These are phyloP conservation scores for Probosciger aterrimus DNA, from an alignment of 2,113 vertebrate genomes.

Conservation along the genomic window DNA sequence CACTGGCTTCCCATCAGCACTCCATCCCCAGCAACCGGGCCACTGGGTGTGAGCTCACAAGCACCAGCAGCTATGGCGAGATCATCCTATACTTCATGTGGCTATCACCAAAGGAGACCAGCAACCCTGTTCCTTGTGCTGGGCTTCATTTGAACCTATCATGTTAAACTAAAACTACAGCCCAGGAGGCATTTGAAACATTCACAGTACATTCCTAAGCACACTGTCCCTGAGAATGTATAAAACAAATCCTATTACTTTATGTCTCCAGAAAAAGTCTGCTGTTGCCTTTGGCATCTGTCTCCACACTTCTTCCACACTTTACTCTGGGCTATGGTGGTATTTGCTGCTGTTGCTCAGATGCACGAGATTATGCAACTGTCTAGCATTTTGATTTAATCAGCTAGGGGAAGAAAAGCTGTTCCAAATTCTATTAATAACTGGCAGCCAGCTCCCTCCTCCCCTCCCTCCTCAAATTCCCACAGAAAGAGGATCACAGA, in stretches of 20 bases:
- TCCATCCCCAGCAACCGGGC: neutral
- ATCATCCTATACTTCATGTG: neutral
- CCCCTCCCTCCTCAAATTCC: neutral
- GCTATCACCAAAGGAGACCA: neutral
- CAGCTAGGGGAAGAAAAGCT: neutral
- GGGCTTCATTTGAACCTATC: neutral
- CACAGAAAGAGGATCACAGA: slow-evolving; percentile 25
- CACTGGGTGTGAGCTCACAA: neutral
- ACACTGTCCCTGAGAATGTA: neutral
- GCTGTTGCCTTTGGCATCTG: neutral
- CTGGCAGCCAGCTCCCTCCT: neutral
- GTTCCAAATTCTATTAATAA: slow-evolving; percentile 53
- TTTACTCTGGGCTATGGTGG: neutral
- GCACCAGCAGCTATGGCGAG: neutral
- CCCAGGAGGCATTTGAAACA: neutral
- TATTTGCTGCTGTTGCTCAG: slow-evolving; percentile 4
- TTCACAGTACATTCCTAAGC: neutral
- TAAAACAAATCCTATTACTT: neutral
- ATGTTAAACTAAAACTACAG: neutral
- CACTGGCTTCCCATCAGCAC: neutral
- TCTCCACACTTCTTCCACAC: neutral
- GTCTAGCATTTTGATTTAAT: slow-evolving; percentile 57
- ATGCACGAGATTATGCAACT: slow-evolving; percentile 30
- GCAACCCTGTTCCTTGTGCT: neutral
- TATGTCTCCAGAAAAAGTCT: neutral